These are phyloP conservation scores for Saccostrea echinata DNA, from an alignment of 1,140 invertebrate species.

Conservation along the genomic window DNA sequence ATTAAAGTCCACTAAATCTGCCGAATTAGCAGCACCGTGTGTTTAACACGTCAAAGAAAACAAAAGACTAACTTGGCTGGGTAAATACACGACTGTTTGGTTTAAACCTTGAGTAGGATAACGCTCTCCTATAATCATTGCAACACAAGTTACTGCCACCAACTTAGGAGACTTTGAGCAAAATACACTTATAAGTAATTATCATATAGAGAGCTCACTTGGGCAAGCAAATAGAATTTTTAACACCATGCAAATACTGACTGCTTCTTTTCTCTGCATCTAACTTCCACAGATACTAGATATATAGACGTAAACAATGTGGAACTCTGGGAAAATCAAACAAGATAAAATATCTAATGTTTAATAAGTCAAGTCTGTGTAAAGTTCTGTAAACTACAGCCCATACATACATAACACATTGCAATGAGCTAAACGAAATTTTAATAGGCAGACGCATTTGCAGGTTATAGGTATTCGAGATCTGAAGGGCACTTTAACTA, in stretches of 20 bases:
- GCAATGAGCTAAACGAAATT: background rate
- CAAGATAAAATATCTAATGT: background rate
- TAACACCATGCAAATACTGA: conserved; percentile 1
- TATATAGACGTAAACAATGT: conserved; percentile 4
- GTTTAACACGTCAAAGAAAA: conserved; percentile 29
- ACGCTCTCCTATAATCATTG: background rate
- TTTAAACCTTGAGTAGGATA: conserved; percentile 11
- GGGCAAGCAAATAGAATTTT: background rate
- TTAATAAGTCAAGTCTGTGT: background rate
- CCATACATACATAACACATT: background rate
- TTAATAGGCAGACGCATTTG: background rate
- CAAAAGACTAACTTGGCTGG: conserved; percentile 26
- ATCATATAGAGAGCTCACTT: background rate
- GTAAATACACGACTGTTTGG: conserved; percentile 1
- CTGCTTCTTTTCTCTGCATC: background rate
- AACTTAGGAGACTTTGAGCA: background rate
- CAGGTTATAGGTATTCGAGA: no score
- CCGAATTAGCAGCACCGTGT: conserved; percentile 16
- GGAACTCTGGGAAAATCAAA: background rate
- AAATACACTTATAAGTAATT: background rate
- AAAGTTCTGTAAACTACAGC: background rate
- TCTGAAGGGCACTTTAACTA: no score
- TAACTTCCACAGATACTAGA: background rate
- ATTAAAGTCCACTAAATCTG: conserved; percentile 32
- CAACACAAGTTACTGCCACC: background rate